Conservation (phyloP, 2,797 vertebrate genomes). For the Myripristis jacobus region DNA sequence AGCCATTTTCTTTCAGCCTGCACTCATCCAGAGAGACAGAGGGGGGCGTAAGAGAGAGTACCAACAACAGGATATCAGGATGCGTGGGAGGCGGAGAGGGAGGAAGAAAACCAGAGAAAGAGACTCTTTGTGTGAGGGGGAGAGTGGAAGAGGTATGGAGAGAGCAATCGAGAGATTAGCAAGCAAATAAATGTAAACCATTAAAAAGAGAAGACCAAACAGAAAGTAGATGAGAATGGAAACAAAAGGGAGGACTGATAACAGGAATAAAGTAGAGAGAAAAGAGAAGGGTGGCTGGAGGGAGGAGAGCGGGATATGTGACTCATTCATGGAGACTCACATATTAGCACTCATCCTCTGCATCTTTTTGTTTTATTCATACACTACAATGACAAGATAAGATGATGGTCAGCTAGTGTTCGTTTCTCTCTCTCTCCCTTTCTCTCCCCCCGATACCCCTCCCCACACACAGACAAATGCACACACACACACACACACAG, state of each 20-base stretch:
- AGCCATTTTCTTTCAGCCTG: constrained; percentile 61
- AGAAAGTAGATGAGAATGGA: not conserved
- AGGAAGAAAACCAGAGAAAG: constrained; percentile 38
- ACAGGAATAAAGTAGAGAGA: constrained; percentile 50
- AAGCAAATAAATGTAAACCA: constrained; percentile 3
- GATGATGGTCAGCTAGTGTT: constrained; percentile 38
- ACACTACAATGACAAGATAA: constrained; percentile 40
- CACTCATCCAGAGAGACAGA: constrained; percentile 65
- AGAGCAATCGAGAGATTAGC: constrained; percentile 11
- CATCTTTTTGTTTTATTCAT: constrained; percentile 69
- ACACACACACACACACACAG: constrained; percentile 18
- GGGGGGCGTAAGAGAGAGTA: constrained; percentile 68
- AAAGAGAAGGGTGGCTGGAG: constrained; percentile 35
- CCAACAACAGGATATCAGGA: constrained; percentile 36
- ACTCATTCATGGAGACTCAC: constrained; percentile 68
- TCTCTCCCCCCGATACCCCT: not conserved
- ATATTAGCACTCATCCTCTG: constrained; percentile 58
- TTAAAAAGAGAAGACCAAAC: constrained; percentile 18
- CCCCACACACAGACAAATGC: not conserved
- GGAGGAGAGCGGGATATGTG: constrained; percentile 59
- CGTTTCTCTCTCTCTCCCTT: too few relatives aligned
- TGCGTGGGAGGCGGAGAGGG: constrained; percentile 59
- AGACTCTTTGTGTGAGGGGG: constrained; percentile 51
- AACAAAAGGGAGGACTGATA: constrained; percentile 39
- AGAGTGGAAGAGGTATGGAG: constrained; percentile 28